A percentile compares a stretch with the other conserved stretches of the same genome.
These are phyloP conservation scores for Dryoscopus gambensis DNA, from an alignment of 2,113 vertebrate genomes.

Conservation along the genomic window DNA sequence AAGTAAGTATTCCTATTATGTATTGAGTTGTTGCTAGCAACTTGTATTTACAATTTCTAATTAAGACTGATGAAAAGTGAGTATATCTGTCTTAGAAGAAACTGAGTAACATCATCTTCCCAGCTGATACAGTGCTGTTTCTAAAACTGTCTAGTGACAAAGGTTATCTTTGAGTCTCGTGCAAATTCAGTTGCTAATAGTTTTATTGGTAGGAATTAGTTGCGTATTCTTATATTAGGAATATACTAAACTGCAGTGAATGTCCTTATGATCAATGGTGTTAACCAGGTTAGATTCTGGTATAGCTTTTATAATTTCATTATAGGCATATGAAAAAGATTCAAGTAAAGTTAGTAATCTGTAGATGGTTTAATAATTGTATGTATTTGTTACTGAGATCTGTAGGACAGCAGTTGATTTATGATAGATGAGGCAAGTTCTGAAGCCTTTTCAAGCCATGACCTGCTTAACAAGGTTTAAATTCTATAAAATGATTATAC, in stretches of 20 bases:
- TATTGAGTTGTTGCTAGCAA: background rate
- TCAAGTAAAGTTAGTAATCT: background rate
- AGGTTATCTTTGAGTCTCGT: background rate
- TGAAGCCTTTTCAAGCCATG: background rate
- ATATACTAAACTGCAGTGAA: background rate
- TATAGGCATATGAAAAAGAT: background rate
- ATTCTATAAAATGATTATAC: background rate
- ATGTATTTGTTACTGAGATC: background rate
- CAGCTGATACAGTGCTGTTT: background rate
- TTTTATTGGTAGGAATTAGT: background rate
- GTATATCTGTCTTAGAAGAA: background rate
- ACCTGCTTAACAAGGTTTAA: background rate
- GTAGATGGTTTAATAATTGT: background rate
- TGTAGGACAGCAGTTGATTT: background rate
- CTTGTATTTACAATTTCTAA: background rate
- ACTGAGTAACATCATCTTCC: background rate
- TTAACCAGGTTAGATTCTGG: background rate
- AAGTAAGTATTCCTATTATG: constrained; percentile 80
- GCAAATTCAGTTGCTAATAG: background rate
- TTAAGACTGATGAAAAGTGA: background rate
- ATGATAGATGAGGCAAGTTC: background rate
- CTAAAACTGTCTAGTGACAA: background rate
- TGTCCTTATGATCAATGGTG: background rate
- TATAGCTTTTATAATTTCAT: background rate
- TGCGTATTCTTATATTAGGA: background rate